phyloP scores from a whole-genome alignment of 2,888 invertebrate genomes.

The Diarsia brunnea region DNA sequence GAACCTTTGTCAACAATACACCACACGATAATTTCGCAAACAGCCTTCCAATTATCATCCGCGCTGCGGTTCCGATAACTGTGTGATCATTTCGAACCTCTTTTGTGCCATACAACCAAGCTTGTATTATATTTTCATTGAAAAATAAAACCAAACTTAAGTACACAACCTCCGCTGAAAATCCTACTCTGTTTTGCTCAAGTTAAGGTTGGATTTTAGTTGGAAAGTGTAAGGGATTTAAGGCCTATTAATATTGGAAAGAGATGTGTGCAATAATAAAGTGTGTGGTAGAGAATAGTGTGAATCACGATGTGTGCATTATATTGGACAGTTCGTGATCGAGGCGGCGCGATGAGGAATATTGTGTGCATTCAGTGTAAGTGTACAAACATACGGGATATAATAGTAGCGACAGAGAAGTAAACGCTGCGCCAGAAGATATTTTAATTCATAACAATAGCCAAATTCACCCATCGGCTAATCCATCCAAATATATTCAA shows the following conservation, averaged over 20 bases:
- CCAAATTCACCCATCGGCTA: not conserved
- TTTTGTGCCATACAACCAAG: conserved; percentile 32
- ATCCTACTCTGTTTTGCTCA: not conserved
- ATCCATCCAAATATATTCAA: not conserved
- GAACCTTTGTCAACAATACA: conserved; percentile 36
- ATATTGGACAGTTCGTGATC: conserved; percentile 75
- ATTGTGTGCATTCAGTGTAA: conserved; percentile 54
- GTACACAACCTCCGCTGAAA: not conserved
- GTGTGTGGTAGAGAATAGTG: conserved; percentile 70
- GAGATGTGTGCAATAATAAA: conserved; percentile 67
- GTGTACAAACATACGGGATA: conserved; percentile 43
- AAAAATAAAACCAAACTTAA: conserved; percentile 45
- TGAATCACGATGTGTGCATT: conserved; percentile 80
- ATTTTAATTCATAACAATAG: not conserved
- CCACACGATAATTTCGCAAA: conserved; percentile 47
- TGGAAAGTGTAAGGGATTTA: not conserved
- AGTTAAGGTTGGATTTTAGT: conserved; percentile 18
- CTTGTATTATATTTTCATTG: conserved; percentile 45
- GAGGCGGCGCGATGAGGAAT: conserved; percentile 61
- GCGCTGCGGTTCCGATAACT: conserved; percentile 35
- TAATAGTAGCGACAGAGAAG: not conserved
- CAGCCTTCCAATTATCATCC: conserved; percentile 56
- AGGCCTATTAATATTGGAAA: not conserved
- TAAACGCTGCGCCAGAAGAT: not conserved
- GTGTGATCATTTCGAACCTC: conserved; percentile 43